Conservation (phyloP, 1,140 invertebrate species). For the Rhagoletis zephyria region DNA sequence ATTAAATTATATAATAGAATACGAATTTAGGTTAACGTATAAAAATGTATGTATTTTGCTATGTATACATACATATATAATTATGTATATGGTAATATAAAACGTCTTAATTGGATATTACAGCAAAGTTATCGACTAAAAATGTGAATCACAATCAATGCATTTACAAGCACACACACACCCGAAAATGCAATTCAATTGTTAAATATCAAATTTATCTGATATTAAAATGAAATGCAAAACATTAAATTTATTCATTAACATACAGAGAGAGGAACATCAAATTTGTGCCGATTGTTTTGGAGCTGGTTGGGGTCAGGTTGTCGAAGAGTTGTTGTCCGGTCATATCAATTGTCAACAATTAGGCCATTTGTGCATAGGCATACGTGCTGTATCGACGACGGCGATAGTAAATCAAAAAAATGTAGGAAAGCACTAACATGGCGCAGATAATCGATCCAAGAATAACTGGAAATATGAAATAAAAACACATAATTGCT, state of each 20-base stretch:
- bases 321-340: too few relatives aligned
- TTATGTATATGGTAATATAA: neutral
- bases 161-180: neutral
- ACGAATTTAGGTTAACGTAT: too few relatives aligned
- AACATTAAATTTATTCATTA: neutral
- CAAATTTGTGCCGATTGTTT: constrained; percentile 3
- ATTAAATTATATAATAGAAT: too few relatives aligned
- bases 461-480: constrained; percentile 63
- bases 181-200: constrained; percentile 35
- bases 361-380: constrained; percentile 68
- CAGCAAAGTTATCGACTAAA: constrained; percentile 7
- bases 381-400: constrained; percentile 65
- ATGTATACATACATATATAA: neutral
- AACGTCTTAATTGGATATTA: neutral
- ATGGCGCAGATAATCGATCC: constrained; percentile 64
- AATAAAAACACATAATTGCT: constrained; percentile 14
- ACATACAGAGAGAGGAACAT: constrained; percentile 44
- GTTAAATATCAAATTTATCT: constrained; percentile 26
- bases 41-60: too few relatives aligned
- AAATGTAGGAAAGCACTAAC: constrained; percentile 63
- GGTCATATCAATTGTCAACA: neutral
- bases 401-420: constrained; percentile 69
- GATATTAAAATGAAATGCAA: constrained; percentile 32
- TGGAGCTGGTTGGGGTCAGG: constrained; percentile 1
- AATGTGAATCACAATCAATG: constrained; percentile 52